These are phyloP conservation scores for Callimico goeldii DNA, from an alignment of 2,797 vertebrate genomes.

Conservation along the genomic window DNA sequence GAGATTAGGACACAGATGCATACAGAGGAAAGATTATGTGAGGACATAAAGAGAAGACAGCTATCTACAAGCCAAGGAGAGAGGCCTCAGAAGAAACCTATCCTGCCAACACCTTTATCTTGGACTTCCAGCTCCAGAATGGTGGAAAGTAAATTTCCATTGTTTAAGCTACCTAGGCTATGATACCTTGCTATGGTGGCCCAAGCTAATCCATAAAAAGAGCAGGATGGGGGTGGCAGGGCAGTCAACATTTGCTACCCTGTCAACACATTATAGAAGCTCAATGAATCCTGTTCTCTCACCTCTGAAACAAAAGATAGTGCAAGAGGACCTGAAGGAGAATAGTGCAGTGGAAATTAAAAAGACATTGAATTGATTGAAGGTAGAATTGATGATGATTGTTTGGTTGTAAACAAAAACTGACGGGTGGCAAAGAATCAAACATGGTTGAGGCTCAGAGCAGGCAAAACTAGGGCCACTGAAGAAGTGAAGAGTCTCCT, in stretches of 20 bases:
- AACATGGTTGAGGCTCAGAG: neutral
- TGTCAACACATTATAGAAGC: neutral
- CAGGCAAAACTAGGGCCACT: neutral
- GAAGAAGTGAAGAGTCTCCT: neutral
- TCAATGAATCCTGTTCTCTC: neutral
- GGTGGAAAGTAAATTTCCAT: neutral
- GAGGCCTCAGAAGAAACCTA: neutral
- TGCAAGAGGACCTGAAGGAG: neutral
- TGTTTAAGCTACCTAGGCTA: neutral
- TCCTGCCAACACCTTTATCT: neutral
- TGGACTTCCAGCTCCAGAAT: neutral
- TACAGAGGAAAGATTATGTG: neutral
- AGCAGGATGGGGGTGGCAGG: neutral
- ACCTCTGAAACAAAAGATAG: neutral
- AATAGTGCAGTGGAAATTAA: neutral
- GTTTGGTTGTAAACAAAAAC: neutral
- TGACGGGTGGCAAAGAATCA: neutral
- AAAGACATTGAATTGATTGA: neutral
- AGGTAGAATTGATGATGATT: neutral
- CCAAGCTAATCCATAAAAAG: neutral
- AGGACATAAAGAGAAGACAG: neutral
- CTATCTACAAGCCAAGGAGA: neutral
- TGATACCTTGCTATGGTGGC: neutral
- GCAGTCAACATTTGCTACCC: neutral
- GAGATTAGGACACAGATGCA: neutral